These are phyloP conservation scores for Nothoprocta pentlandii DNA, from an alignment of 2,113 vertebrate genomes.

Conservation along the genomic window DNA sequence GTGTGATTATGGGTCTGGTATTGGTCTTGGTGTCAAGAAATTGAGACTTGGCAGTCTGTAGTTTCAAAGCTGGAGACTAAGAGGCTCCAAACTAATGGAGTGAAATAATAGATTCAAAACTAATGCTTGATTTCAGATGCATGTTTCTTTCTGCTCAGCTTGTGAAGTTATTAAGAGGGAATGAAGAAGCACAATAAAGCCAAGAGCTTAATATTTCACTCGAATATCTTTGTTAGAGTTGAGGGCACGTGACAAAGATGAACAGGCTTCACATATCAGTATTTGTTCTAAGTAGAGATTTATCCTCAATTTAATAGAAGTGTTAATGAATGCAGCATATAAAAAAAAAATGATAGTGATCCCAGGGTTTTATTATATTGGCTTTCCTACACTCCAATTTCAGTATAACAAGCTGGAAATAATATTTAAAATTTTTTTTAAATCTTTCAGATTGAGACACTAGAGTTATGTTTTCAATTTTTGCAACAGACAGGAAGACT, in stretches of 20 bases:
- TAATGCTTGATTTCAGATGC: background rate
- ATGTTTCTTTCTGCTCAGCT: background rate
- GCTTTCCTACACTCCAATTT: background rate
- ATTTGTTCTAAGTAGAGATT: background rate
- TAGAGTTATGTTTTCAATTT: background rate
- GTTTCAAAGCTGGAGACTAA: background rate
- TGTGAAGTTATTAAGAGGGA: background rate
- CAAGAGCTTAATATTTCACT: background rate
- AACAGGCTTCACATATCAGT: background rate
- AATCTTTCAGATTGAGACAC: background rate
- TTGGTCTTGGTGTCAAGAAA: background rate
- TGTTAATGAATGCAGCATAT: background rate
- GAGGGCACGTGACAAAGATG: background rate
- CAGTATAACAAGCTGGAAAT: background rate
- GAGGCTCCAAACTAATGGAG: too few relatives aligned
- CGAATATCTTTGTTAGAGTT: background rate
- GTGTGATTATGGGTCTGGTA: background rate
- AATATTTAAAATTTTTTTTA: background rate
- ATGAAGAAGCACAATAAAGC: background rate
- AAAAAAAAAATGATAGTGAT: background rate
- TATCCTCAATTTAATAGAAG: background rate
- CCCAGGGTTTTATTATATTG: background rate
- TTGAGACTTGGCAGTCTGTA: background rate
- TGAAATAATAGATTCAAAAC: background rate
- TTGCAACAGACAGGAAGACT: background rate